phyloP scores from a whole-genome alignment of 2,113 vertebrate genomes.

The Gobio gobio region DNA sequence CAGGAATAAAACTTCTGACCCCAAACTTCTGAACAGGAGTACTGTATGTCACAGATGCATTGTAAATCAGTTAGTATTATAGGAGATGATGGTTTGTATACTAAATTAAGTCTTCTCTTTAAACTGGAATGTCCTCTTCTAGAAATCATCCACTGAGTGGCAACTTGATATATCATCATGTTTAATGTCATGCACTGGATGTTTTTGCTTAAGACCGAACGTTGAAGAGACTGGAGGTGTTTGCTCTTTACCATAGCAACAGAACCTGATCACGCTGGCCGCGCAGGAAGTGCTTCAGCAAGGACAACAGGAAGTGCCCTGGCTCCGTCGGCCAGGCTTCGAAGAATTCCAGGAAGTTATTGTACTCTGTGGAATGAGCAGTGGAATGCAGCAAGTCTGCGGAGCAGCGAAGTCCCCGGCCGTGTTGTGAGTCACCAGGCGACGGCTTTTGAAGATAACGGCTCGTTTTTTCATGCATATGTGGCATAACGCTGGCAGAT shows the following conservation, averaged over 20 bases:
- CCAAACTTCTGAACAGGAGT: too few relatives aligned
- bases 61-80: background rate
- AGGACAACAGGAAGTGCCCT: conserved; percentile 99
- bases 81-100: background rate
- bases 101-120: background rate
- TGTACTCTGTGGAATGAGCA: conserved; percentile 94
- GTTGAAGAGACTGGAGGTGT: conserved; percentile 44
- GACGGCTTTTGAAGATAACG: conserved; percentile 83
- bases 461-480: conserved; percentile 51
- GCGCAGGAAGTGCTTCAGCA: conserved; percentile 92
- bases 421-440: conserved; percentile 74
- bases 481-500: conserved; percentile 29
- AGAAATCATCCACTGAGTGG: background rate
- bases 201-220: background rate
- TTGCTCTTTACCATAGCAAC: conserved; percentile 84
- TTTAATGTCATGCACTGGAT: background rate
- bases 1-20: too few relatives aligned
- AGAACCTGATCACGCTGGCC: conserved; percentile 81
- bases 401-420: conserved; percentile 78
- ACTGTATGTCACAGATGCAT: background rate
- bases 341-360: conserved; percentile 99
- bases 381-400: conserved; percentile 91
- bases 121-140: background rate
- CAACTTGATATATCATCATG: background rate
- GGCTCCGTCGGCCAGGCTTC: conserved; percentile 90